A percentile compares a stretch with the other conserved stretches of the same genome.
Conservation (phyloP, 2,888 invertebrate species). For the Catocala fraxini region DNA sequence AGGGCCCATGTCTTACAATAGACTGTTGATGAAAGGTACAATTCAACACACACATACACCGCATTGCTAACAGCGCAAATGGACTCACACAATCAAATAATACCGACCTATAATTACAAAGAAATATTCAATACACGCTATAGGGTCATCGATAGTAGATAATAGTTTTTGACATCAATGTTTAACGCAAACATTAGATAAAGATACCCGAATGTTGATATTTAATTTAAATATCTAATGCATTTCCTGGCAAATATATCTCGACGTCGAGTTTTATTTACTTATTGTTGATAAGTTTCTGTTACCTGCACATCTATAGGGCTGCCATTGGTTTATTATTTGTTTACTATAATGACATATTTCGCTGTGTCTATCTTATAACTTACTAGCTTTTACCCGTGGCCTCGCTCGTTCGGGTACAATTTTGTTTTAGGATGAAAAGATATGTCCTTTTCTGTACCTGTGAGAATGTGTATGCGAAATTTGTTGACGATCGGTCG, state of each 20-base stretch:
- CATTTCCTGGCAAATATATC: constrained; percentile 40
- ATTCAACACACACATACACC: constrained; percentile 7
- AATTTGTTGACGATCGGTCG: too few species aligned
- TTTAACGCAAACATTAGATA: constrained; percentile 33
- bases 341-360: too few species aligned
- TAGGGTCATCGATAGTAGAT: neutral
- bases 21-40: constrained; percentile 17
- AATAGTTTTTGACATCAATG: constrained; percentile 13
- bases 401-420: too few species aligned
- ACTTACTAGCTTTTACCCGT: too few species aligned
- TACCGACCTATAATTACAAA: too few species aligned
- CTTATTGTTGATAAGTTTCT: constrained; percentile 20
- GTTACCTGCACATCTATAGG: constrained; percentile 19
- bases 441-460: too few species aligned
- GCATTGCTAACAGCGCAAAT: neutral
- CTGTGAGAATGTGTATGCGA: too few species aligned
- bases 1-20: constrained; percentile 13
- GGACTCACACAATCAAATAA: constrained; percentile 6
- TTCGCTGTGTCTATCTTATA: too few species aligned
- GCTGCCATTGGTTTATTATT: constrained; percentile 1
- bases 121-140: too few species aligned
- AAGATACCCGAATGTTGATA: constrained; percentile 27
- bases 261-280: constrained; percentile 9
- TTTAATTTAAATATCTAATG: constrained; percentile 37
- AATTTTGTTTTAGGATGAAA: too few species aligned